These are phyloP conservation scores for Calephelis virginiensis DNA, from an alignment of 1,140 invertebrate genomes.

Conservation along the genomic window DNA sequence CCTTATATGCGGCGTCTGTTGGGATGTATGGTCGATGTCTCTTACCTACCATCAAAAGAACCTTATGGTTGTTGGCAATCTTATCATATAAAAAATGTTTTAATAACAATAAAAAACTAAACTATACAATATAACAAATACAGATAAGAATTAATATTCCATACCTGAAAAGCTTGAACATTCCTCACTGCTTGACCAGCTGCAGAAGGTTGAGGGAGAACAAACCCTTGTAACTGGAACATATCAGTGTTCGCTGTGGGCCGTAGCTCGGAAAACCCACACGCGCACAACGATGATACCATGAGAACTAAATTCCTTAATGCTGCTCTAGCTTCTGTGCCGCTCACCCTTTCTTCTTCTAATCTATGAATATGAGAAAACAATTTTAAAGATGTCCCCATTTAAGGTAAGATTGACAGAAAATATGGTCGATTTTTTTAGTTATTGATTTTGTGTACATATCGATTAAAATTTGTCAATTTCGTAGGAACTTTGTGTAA, in stretches of 20 bases:
- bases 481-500: no score
- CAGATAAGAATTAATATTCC: not conserved
- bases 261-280: conserved; percentile 93
- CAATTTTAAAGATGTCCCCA: not conserved
- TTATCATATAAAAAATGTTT: no score
- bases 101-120: not conserved
- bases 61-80: no score
- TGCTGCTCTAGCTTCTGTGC: conserved; percentile 90
- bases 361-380: conserved; percentile 38
- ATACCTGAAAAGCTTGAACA: conserved; percentile 95
- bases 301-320: conserved; percentile 95
- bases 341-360: conserved; percentile 83
- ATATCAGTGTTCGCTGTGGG: conserved; percentile 92
- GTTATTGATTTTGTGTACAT: no score
- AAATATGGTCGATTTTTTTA: no score
- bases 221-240: conserved; percentile 96
- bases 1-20: no score
- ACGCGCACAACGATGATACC: conserved; percentile 95
- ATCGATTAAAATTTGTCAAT: no score
- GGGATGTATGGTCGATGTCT: no score
- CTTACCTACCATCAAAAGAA: no score
- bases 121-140: not conserved
- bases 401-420: no score
- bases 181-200: conserved; percentile 94
- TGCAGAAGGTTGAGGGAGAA: conserved; percentile 92